Evolutionary conservation across 2,113 vertebrate species (phyloP), one percentile per base, ranked within the genome.

Genomic region (Todiramphus saurophagus): DNA sequence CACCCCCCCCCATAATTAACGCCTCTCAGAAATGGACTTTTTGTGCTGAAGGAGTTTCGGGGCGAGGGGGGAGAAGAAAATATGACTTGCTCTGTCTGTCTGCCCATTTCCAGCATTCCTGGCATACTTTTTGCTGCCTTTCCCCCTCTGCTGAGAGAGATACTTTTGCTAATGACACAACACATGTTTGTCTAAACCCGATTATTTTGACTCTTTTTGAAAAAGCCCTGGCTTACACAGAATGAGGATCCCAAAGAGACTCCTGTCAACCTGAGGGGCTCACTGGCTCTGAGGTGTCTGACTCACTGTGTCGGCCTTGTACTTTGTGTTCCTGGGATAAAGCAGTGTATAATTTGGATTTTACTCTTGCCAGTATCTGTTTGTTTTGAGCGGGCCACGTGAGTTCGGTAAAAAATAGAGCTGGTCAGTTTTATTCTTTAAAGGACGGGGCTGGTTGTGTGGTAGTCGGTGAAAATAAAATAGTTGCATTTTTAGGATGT

Each of bases 301-400:
- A 96, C 83, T 96, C 95, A 97, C 46, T 94, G 69, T 7, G 1
- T 81, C 44, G 64, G 89, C 92, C 94, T 97, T 97, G 93, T 96
- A 96, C 91, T 96, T 95, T 97, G 84, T 95, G 80, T 96, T 96
- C 87, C 70, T 96, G 89, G 92, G 92, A 95, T 95, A 87, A 95
- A 93, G 83, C 79, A 92, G 81, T 96, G 94, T 93, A 95, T 97
- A 94, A 95, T 96, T 97, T 97, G 92, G 93, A 93, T 96, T 94
- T 96, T 94, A 81, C 78, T 97, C 89, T 94, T 96, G 95, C 95
- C 91, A 96, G 84, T 91, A 75, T 97, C 95, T 97, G 95, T 91
- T 97, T 97, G 95, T 91, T 97, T 91, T 96, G 68, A 88, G 78
- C 31, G 2, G 84, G 64, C 75, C 94, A 83, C 51, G 76, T 95